These are phyloP conservation scores for Galerucella nymphaeae DNA, from an alignment of 2,888 invertebrate genomes.

Conservation along the genomic window DNA sequence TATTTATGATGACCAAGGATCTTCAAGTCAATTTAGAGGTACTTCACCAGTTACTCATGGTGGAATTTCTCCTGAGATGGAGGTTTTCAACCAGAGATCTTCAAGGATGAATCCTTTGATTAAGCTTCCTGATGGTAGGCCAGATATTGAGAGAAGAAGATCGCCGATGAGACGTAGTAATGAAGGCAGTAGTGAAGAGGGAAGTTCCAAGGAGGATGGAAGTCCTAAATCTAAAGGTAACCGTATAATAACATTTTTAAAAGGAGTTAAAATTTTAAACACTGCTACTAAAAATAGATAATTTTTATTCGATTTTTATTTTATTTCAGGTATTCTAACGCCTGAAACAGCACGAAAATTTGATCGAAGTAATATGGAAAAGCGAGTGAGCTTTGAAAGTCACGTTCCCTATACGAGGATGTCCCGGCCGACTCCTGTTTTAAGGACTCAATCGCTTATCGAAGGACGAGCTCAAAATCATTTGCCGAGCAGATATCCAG, in stretches of 20 bases:
- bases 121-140: slow-evolving; percentile 54
- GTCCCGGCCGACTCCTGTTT: slow-evolving; percentile 13
- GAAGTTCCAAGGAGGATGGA: slow-evolving; percentile 37
- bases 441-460: slow-evolving; percentile 45
- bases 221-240: slow-evolving; percentile 41
- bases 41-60: slow-evolving; percentile 1
- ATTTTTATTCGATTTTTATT: background rate
- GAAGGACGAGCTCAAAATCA: slow-evolving; percentile 35
- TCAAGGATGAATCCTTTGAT: slow-evolving; percentile 60
- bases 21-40: background rate
- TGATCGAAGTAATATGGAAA: slow-evolving; percentile 42
- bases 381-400: slow-evolving; percentile 57
- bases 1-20: slow-evolving; percentile 54
- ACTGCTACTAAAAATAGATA: no score
- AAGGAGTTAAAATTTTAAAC: background rate
- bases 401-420: slow-evolving; percentile 34
- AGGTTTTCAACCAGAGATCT: slow-evolving; percentile 41
- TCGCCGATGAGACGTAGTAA: slow-evolving; percentile 36
- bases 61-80: slow-evolving; percentile 12
- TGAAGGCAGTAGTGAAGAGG: slow-evolving; percentile 36
- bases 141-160: slow-evolving; percentile 38
- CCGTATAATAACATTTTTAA: background rate
- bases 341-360: slow-evolving; percentile 40
- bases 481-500: slow-evolving; percentile 22
- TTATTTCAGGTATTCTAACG: slow-evolving; percentile 37